These are phyloP conservation scores for Aelia acuminata DNA, from an alignment of 2,888 invertebrate species.

Conservation along the genomic window DNA sequence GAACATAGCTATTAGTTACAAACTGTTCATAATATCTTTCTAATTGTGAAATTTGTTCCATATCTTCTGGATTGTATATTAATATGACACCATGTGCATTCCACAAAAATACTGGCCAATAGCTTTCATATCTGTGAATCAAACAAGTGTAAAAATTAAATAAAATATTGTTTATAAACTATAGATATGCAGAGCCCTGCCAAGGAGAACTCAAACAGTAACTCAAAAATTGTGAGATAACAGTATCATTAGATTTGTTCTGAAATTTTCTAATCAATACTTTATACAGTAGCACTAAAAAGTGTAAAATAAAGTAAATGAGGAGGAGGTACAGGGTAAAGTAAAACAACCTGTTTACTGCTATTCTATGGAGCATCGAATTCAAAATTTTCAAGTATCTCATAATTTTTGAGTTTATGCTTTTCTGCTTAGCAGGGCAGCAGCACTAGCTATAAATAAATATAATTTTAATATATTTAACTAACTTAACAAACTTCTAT, in stretches of 20 bases:
- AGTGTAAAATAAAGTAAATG: too few relatives aligned
- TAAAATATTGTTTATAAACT: neutral
- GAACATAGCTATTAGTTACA: constrained; percentile 77
- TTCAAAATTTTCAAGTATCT: too few relatives aligned
- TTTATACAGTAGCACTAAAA: too few relatives aligned
- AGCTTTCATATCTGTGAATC: constrained; percentile 77
- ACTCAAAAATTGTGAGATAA: too few relatives aligned
- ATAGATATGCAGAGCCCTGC: neutral
- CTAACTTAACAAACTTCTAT: neutral
- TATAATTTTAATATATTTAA: neutral
- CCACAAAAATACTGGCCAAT: constrained; percentile 82
- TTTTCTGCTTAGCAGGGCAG: too few relatives aligned
- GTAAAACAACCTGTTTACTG: too few relatives aligned
- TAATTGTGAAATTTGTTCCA: constrained; percentile 73
- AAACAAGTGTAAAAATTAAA: neutral
- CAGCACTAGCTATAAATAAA: too few relatives aligned
- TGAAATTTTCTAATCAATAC: too few relatives aligned
- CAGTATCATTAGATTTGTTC: neutral
- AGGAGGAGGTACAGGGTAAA: too few relatives aligned
- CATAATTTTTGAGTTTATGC: too few relatives aligned
- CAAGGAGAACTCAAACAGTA: too few relatives aligned
- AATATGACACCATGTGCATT: constrained; percentile 80
- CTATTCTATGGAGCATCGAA: too few relatives aligned
- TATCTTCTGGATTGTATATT: constrained; percentile 76
- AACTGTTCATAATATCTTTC: constrained; percentile 79